phyloP scores from a whole-genome alignment of 1,140 invertebrate species.

The Megalopta genalis region DNA sequence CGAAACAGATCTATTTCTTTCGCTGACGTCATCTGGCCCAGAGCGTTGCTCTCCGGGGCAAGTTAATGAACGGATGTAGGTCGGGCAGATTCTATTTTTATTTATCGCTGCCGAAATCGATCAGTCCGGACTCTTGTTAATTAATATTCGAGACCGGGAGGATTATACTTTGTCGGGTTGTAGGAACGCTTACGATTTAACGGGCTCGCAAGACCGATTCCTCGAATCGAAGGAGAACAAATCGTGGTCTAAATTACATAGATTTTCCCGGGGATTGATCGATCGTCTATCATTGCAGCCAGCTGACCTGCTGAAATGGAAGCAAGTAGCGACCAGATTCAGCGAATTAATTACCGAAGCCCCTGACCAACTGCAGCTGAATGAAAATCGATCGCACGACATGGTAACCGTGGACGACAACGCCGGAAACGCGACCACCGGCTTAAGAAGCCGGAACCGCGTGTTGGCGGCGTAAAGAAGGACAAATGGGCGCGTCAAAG shows the following conservation, averaged over 20 bases:
- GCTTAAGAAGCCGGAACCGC: slow-evolving; percentile 10
- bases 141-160: too few relatives aligned
- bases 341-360: slow-evolving; percentile 70
- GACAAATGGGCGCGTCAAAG: background rate
- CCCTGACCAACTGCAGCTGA: slow-evolving; percentile 53
- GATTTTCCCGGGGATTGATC: background rate
- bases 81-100: too few relatives aligned
- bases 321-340: slow-evolving; percentile 65
- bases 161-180: too few relatives aligned
- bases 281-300: slow-evolving; percentile 45
- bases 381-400: slow-evolving; percentile 40
- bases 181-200: too few relatives aligned
- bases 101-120: too few relatives aligned
- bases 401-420: background rate
- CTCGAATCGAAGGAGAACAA: too few relatives aligned
- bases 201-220: too few relatives aligned
- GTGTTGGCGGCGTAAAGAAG: background rate
- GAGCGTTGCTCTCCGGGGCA: too few relatives aligned
- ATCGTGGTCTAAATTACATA: background rate
- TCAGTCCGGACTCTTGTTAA: too few relatives aligned
- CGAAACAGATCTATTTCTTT: too few relatives aligned
- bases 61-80: too few relatives aligned
- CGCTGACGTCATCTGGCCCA: too few relatives aligned
- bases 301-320: slow-evolving; percentile 64
- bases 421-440: background rate